These are phyloP conservation scores for Microplitis mediator DNA, from an alignment of 1,140 invertebrate species.

Conservation along the genomic window DNA sequence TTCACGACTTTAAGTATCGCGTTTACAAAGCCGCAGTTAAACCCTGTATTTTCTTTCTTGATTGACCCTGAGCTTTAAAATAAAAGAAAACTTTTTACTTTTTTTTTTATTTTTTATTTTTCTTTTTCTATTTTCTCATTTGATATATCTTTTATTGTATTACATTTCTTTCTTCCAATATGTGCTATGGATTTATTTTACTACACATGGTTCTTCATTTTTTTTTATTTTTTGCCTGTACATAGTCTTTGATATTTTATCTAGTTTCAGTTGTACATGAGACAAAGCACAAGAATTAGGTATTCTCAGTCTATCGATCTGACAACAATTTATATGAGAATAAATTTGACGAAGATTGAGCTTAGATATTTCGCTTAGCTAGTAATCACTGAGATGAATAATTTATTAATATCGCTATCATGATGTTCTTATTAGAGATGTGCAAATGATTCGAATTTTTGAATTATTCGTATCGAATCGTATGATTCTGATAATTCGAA, in stretches of 20 bases:
- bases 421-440: too few species aligned
- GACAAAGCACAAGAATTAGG: not conserved
- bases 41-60: not conserved
- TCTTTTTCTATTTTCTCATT: not conserved
- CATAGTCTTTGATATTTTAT: not conserved
- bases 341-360: not conserved
- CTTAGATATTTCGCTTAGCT: not conserved
- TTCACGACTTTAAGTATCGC: not conserved
- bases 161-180: slow-evolving; percentile 3
- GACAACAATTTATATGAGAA: not conserved
- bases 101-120: not conserved
- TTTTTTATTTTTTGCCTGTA: not conserved
- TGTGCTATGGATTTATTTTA: not conserved
- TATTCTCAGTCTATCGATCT: not conserved
- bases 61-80: not conserved
- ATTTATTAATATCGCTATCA: not conserved
- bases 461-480: too few species aligned
- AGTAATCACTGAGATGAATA: not conserved
- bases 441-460: too few species aligned
- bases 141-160: not conserved
- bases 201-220: not conserved
- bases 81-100: not conserved
- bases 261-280: not conserved
- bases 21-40: not conserved
- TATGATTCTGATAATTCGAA: too few species aligned